Base-by-base conservation (phyloP, 2,113 vertebrate species). In the Myiagra hebetior region DNA sequence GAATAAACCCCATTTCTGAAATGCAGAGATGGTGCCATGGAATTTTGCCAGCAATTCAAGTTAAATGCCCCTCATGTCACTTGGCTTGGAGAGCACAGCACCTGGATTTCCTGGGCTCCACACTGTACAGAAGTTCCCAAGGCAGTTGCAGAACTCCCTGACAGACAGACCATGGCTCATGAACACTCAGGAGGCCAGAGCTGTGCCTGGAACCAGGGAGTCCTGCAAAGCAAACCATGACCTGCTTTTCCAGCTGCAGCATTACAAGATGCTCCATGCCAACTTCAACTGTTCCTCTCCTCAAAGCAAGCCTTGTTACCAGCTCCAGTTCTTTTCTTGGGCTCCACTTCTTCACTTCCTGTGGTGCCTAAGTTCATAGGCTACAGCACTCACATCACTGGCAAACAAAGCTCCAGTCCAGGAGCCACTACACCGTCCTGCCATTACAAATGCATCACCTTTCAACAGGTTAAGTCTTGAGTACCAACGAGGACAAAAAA, bases 331-430 rank as follows among this genome's bases (percentile, higher is more conserved):
- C 9, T 24, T 23, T 56, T 20, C n/a, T 18, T 3, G 1, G 8
- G 4, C n/a, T 69, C 27, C 6, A n/a, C 18, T 16, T 50, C 21
- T 27, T 16, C 4, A 27, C 7, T 19, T 85, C 57, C 65, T 22
- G 18, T 7, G 2, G 26, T 6, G 5, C 6, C 1, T 1, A 12
- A 37, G 12, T 3, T 77, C 2, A 2, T 0, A 23, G 5, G 2
- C n/a, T 62, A 42, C 35, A 75, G 37, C 42, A 63, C 20, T 49
- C 56, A 30, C 37, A 44, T 1, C 44, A 30, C 74, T 10, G 5
- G n/a, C 53, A 33, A 53, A 47, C 0, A 15, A 42, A 24, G 18
- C 24, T 69, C 16, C 44, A 18, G 26, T 8, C 17, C 21, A 75
- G 41, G 5, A 82, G 12, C 50, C 23, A 13, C 30, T 10, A 9